These are phyloP conservation scores for Rotaria socialis DNA, from an alignment of 2,888 invertebrate species.

Conservation along the genomic window DNA sequence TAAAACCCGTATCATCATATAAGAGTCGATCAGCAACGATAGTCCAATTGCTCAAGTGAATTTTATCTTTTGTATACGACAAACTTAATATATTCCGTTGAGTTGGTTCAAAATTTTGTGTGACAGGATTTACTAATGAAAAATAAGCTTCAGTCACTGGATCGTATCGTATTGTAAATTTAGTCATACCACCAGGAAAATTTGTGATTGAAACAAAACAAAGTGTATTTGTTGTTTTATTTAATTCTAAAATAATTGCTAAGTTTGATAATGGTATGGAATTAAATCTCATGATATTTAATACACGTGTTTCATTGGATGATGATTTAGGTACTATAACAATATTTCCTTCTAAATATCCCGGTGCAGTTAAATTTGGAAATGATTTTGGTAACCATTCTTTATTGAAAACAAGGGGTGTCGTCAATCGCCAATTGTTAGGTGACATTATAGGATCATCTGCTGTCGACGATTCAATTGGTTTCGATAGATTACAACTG, in stretches of 20 bases:
- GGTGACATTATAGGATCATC: constrained; percentile 15
- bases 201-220: background rate
- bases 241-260: background rate
- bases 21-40: background rate
- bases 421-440: background rate
- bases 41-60: background rate
- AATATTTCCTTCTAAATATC: background rate
- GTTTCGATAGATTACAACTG: background rate
- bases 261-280: background rate
- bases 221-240: background rate
- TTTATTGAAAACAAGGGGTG: background rate
- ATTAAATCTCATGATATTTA: background rate
- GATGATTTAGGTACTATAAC: background rate
- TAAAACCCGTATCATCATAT: constrained; percentile 5
- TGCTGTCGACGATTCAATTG: background rate
- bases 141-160: background rate
- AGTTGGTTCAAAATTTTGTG: background rate
- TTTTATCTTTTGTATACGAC: background rate
- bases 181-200: constrained; percentile 5
- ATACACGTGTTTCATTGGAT: background rate
- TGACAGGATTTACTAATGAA: background rate
- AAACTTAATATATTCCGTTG: constrained; percentile 3
- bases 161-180: background rate
- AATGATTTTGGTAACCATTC: background rate
- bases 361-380: background rate